Evolutionary conservation across 2,888 invertebrate species (phyloP), one percentile per base, ranked within the genome.

Genomic region (Cheiracanthium punctorium): DNA sequence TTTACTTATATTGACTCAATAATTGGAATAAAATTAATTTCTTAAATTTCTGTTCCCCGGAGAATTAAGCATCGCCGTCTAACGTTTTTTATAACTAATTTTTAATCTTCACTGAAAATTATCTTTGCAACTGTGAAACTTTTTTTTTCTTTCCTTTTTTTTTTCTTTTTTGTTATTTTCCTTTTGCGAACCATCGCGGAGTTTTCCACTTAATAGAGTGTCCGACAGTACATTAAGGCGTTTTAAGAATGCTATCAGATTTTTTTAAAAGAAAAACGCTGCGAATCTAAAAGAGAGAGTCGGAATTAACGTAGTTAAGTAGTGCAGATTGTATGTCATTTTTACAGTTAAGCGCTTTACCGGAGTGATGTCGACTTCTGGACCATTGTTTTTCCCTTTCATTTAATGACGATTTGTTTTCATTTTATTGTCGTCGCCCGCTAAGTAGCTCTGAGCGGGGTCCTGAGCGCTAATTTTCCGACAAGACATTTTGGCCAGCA

Each of bases 391-490:
- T 77, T 67, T 71, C 65, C 58, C 24, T 69, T 17, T 29, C 69
- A 69, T 69, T 58, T 85, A 85, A 85, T 85, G 73, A 79, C 70
- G 79, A 85, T 79, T 79, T 80, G 79, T 85, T 85, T 84, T 80
- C 29, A 30, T 65, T 76, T 84, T 69, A 32, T 37, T 69, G 69
- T 14, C 69, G 48, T 67, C 28, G 28, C 20, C 33, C 37, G 48
- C 20, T 82, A 84, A 82, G 82, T 76, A 82, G 81, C 81, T 82
- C 69, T 48, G 20, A 41, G 76, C 58, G 30, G 58, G 58, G 58
- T 58, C 24, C 29, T 17, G 64, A 76, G 48, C 64, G 72, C 80
- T 80, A 72, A 80, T 80, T n/a, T 80, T 81, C 69, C 64, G 69
- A 37, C 67, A 67, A 67, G 52, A 74, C 74, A 74, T 73, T 67